These are phyloP conservation scores for Dolichopus griseipennis DNA, from an alignment of 2,888 invertebrate species.

Conservation along the genomic window DNA sequence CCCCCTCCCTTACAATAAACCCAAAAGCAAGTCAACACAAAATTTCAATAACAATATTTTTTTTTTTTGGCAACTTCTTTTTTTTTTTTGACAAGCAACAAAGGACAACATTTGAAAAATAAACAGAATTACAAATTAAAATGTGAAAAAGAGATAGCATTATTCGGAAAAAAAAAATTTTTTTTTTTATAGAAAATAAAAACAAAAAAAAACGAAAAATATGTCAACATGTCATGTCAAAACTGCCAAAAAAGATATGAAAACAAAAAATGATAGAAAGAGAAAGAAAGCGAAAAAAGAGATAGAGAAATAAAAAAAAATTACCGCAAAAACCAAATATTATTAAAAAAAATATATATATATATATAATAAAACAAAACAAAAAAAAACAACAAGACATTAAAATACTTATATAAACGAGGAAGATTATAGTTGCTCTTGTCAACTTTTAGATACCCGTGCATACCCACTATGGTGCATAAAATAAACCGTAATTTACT, in stretches of 20 bases:
- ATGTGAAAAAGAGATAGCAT: neutral
- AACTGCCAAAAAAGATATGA: conserved; percentile 10
- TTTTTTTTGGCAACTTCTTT: neutral
- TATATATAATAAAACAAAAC: too few species aligned
- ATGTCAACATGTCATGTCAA: conserved; percentile 19
- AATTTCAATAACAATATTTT: neutral
- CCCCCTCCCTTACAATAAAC: neutral
- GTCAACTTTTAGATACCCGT: too few species aligned
- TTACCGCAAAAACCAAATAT: neutral
- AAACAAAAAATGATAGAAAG: neutral
- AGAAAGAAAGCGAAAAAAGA: too few species aligned
- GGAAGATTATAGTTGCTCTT: too few species aligned
- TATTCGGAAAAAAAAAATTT: neutral
- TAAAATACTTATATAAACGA: too few species aligned
- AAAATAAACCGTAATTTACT: too few species aligned
- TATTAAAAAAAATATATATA: neutral
- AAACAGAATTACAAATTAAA: neutral
- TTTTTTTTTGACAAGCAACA: neutral
- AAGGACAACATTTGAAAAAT: conserved; percentile 2
- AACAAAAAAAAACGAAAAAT: conserved; percentile 5
- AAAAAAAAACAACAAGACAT: too few species aligned
- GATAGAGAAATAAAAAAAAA: neutral
- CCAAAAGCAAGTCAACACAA: neutral
- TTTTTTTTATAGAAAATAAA: too few species aligned
- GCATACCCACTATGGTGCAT: too few species aligned